Conservation (phyloP, 2,888 invertebrate genomes). For the Caenorhabditis uteleia region DNA sequence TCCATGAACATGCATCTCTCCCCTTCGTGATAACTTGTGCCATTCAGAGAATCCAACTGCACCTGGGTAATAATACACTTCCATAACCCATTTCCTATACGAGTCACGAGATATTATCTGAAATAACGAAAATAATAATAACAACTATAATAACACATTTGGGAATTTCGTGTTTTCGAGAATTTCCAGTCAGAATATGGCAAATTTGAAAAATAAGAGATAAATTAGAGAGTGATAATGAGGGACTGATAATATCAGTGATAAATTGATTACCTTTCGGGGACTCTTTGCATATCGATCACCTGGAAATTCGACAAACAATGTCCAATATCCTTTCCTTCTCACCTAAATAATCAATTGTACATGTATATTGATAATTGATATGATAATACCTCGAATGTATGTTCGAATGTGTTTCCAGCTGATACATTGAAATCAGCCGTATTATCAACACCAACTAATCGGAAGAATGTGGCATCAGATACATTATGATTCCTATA, state of each 20-base stretch:
- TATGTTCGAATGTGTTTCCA: constrained; percentile 67
- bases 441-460: constrained; percentile 68
- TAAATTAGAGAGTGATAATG: too few relatives aligned
- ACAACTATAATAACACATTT: neutral
- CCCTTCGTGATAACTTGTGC: constrained; percentile 48
- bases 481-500: constrained; percentile 67
- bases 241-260: neutral
- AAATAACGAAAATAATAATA: constrained; percentile 7
- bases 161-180: neutral
- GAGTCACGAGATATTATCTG: constrained; percentile 68
- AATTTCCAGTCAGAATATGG: neutral
- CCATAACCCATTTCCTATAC: constrained; percentile 68
- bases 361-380: neutral
- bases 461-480: constrained; percentile 67
- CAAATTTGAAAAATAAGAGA: too few relatives aligned
- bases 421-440: constrained; percentile 67
- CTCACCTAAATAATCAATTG: constrained; percentile 50
- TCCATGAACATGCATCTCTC: constrained; percentile 39
- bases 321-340: constrained; percentile 68
- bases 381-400: constrained; percentile 58
- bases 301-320: constrained; percentile 69
- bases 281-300: constrained; percentile 67
- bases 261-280: constrained; percentile 45
- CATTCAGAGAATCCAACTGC: constrained; percentile 61
- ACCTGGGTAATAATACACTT: constrained; percentile 63